Base-by-base conservation (phyloP, 2,797 vertebrate genomes). In the Sciurus carolinensis region DNA sequence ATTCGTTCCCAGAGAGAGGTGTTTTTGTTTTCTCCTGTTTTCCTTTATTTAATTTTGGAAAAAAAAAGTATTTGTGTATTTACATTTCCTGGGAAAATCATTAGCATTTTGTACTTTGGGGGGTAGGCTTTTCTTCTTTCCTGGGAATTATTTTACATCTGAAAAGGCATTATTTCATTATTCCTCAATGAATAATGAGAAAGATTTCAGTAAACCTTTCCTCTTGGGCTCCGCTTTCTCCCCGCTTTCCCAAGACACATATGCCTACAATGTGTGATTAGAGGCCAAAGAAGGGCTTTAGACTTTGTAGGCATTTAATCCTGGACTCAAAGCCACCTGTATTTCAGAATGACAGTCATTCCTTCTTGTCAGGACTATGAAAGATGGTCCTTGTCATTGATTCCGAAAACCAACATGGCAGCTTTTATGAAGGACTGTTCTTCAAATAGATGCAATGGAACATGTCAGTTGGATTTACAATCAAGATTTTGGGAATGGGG, bases 151-250 rank as follows among this genome's bases (percentile, higher is more conserved):
- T 26, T 72, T 96, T 98, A 93, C 97, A 95, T 95, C 91, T 80
- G 95, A 98, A 98, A 85, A 76, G 85, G 66, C 66, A 54, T 97
- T 94, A 95, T 94, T 97, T 93, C 71, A 54, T 97, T 93, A 95
- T 92, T 97, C 91, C 96, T 62, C n/a, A 52, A 22, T 94, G 94
- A 98, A 97, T 87, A 97, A 96, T 87, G 97, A 97, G 80, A 93
- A 75, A 44, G 14, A 44, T 54, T 97, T 98, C 91, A 0, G 0
- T 93, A 97, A 96, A 95, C 52, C 69, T 85, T 95, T 97, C 47
- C 79, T 72, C 44, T 57, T 52, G 22, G 85, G 47, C 52, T 18
- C 47, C n/a, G 57, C 57, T 92, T 52, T 69, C 71, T 87, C 39
- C 76, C 30, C 39, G 15, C 88, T 93, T 85, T 79, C 71, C 20